These are phyloP conservation scores for Lophochroa leadbeateri DNA, from an alignment of 2,113 vertebrate genomes.

Conservation along the genomic window DNA sequence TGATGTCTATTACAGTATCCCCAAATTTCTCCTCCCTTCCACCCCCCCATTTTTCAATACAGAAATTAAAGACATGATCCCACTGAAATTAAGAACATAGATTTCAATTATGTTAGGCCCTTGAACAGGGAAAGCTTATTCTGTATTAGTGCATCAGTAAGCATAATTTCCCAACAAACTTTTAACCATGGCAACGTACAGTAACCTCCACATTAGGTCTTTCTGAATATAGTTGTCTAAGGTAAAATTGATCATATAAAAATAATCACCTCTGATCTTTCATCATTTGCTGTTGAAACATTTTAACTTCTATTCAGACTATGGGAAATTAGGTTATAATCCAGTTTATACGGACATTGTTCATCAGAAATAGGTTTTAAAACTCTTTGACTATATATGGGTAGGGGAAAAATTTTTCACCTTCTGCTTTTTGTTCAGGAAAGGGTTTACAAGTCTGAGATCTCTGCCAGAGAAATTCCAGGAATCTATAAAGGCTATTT, in stretches of 20 bases:
- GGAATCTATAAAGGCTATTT: not conserved
- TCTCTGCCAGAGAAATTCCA: not conserved
- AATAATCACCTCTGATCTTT: not conserved
- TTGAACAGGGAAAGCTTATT: not conserved
- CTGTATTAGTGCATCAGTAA: not conserved
- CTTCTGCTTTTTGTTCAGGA: not conserved
- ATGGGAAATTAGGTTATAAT: not conserved
- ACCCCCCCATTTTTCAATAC: not conserved
- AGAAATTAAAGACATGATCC: not conserved
- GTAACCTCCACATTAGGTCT: not conserved
- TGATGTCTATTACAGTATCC: not conserved
- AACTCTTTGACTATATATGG: not conserved
- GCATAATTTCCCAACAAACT: not conserved
- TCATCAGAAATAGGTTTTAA: not conserved
- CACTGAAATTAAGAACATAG: not conserved
- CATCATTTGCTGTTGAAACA: not conserved
- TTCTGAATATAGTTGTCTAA: not conserved
- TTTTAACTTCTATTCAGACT: not conserved
- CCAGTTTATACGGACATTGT: not conserved
- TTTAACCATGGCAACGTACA: not conserved
- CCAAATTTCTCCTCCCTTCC: accelerated
- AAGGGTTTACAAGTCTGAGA: not conserved
- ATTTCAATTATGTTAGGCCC: not conserved
- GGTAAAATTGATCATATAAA: not conserved
- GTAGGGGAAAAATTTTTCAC: accelerated